Conservation (phyloP, 2,113 vertebrate genomes). For the Leucopternis melanops region DNA sequence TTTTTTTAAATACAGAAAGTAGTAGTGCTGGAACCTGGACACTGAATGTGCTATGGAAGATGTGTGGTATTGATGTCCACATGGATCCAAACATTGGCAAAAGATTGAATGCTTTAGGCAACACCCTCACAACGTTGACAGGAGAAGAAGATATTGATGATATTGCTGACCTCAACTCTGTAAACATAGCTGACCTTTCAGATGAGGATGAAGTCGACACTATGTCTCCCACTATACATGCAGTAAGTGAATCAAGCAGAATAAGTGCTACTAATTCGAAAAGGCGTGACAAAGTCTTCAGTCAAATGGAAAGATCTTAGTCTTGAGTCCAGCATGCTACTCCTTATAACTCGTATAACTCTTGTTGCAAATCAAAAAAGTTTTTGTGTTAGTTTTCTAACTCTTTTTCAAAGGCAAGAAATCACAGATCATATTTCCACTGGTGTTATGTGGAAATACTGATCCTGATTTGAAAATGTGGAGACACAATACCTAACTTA, state of each 20-base stretch:
- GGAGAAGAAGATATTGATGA: slow-evolving; percentile 95
- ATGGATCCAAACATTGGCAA: slow-evolving; percentile 99
- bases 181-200: slow-evolving; percentile 89
- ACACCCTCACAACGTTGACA: slow-evolving; percentile 92
- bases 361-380: not conserved
- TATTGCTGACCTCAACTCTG: slow-evolving; percentile 89
- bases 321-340: not conserved
- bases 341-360: not conserved
- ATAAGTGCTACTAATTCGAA: not conserved
- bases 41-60: slow-evolving; percentile 96
- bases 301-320: not conserved
- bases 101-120: slow-evolving; percentile 90
- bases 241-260: slow-evolving; percentile 73
- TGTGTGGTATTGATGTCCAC: slow-evolving; percentile 98
- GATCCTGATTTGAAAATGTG: not conserved
- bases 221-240: slow-evolving; percentile 88
- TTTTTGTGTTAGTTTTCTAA: not conserved
- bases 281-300: not conserved
- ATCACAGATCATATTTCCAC: not conserved
- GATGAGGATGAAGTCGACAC: slow-evolving; percentile 92
- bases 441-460: not conserved
- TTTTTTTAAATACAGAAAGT: slow-evolving; percentile 77
- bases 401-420: not conserved
- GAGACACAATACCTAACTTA: not conserved
- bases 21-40: slow-evolving; percentile 97